Evolutionary conservation across 2,888 invertebrate species (phyloP).

Genomic region (Cylindroiulus punctatus): DNA sequence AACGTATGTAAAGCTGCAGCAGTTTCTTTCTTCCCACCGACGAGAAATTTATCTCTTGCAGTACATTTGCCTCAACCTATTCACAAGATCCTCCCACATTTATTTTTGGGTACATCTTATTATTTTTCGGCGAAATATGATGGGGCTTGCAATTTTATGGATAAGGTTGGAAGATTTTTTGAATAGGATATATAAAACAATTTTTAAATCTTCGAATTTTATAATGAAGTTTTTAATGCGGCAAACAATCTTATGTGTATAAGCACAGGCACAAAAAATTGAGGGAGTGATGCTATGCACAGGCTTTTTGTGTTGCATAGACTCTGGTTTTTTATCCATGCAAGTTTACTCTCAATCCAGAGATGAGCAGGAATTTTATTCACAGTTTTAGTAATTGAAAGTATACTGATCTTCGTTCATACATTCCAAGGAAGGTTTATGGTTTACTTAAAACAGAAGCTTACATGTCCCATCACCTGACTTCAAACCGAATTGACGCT

Average conservation of each 20-base stretch:
- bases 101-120: neutral
- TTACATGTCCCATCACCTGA: neutral
- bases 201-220: neutral
- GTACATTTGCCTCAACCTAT: neutral
- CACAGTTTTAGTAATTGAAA: neutral
- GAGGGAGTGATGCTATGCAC: neutral
- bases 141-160: neutral
- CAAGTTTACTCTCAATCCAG: neutral
- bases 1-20: neutral
- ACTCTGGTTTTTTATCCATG: neutral
- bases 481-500: neutral
- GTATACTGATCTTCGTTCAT: neutral
- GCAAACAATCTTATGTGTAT: constrained; percentile 33
- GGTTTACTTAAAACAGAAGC: neutral
- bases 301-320: neutral
- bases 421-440: neutral
- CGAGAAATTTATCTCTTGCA: neutral
- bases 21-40: neutral
- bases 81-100: neutral
- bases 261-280: neutral
- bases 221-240: neutral
- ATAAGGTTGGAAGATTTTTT: neutral
- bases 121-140: neutral
- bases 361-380: neutral
- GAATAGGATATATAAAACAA: neutral